These are phyloP conservation scores for Zaprionus lineosus DNA, from an alignment of 2,888 invertebrate species.

Conservation along the genomic window DNA sequence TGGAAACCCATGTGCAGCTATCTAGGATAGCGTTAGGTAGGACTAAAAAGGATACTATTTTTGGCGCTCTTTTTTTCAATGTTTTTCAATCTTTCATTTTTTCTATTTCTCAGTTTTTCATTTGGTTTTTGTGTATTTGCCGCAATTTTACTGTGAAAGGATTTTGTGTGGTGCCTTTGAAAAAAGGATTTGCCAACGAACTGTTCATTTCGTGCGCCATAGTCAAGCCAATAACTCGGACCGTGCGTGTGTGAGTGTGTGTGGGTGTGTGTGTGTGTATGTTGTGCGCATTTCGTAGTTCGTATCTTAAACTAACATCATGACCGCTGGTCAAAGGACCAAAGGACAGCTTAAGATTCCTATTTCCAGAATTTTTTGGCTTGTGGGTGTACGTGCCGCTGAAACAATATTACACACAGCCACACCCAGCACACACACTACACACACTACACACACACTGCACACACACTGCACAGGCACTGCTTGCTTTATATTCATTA, in stretches of 20 bases:
- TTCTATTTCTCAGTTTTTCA: conserved; percentile 5
- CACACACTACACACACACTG: conserved; percentile 4
- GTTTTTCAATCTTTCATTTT: conserved; percentile 31
- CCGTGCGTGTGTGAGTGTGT: conserved; percentile 13
- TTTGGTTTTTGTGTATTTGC: neutral
- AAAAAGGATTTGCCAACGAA: conserved; percentile 59
- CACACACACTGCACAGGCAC: conserved; percentile 20
- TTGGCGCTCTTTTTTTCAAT: conserved; percentile 73
- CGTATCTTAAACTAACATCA: conserved; percentile 62
- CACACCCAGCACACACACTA: conserved; percentile 30
- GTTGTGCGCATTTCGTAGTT: conserved; percentile 68
- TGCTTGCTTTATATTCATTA: conserved; percentile 66
- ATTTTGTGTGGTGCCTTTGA: conserved; percentile 51
- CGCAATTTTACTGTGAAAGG: conserved; percentile 62
- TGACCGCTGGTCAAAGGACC: conserved; percentile 33
- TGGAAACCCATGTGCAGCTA: conserved; percentile 43
- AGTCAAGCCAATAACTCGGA: conserved; percentile 53
- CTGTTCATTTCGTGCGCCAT: conserved; percentile 59
- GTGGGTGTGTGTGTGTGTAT: conserved; percentile 13
- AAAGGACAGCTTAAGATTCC: conserved; percentile 59
- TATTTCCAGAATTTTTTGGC: conserved; percentile 57
- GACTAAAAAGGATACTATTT: conserved; percentile 45
- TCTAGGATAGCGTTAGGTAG: conserved; percentile 45
- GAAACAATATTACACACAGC: conserved; percentile 60
- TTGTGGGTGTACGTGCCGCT: conserved; percentile 55